These are phyloP conservation scores for Phania funesta DNA, from an alignment of 2,888 invertebrate species.

Conservation along the genomic window DNA sequence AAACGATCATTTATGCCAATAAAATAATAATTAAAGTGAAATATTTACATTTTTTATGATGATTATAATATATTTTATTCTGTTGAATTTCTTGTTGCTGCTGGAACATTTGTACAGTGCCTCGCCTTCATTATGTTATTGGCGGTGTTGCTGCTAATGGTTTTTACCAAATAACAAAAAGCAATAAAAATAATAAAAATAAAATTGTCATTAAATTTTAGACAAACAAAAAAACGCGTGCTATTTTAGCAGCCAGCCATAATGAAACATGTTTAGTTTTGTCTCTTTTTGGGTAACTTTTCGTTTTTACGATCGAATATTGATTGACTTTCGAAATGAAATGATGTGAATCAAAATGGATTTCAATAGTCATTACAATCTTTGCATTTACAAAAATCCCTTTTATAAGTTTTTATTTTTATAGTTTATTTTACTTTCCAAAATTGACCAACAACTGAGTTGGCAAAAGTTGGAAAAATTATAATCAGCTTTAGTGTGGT, in stretches of 20 bases:
- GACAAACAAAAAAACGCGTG: conserved; percentile 35
- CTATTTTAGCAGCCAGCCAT: conserved; percentile 3
- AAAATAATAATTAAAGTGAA: conserved; percentile 61
- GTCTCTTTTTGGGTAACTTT: neutral
- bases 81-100: conserved; percentile 17
- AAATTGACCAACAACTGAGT: neutral
- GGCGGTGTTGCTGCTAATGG: neutral
- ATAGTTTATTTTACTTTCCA: conserved; percentile 16
- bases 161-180: neutral
- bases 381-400: neutral
- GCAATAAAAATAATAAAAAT: neutral
- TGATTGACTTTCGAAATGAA: conserved; percentile 31
- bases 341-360: conserved; percentile 16
- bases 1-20: conserved; percentile 60
- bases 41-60: conserved; percentile 54
- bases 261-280: conserved; percentile 43
- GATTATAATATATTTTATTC: conserved; percentile 13
- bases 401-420: neutral
- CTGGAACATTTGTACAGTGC: conserved; percentile 6
- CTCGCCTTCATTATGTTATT: neutral
- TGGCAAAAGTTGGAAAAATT: conserved; percentile 1
- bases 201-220: conserved; percentile 46
- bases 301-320: conserved; percentile 9
- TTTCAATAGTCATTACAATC: neutral
- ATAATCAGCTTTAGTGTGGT: conserved; percentile 1